These are phyloP conservation scores for Muscicapa adusta DNA, from an alignment of 2,113 vertebrate species.

Conservation along the genomic window DNA sequence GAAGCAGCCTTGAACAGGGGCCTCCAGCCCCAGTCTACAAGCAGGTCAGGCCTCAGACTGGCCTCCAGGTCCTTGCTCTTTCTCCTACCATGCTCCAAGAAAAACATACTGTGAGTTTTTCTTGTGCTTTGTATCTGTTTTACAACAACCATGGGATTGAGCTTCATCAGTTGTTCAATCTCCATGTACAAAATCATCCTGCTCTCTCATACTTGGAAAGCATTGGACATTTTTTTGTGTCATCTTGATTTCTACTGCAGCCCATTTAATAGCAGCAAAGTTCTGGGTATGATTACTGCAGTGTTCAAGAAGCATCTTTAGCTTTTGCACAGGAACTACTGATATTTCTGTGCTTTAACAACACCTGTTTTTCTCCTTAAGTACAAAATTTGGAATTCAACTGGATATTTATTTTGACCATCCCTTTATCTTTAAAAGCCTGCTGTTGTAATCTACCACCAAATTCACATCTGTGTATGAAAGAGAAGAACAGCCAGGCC, in stretches of 20 bases:
- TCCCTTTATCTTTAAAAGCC: background rate
- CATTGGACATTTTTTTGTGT: background rate
- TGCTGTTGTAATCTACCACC: background rate
- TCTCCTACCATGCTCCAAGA: background rate
- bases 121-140: background rate
- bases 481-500: rapidly evolving
- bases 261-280: background rate
- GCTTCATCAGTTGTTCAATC: background rate
- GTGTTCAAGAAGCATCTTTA: background rate
- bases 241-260: background rate
- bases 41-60: background rate
- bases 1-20: slow-evolving; percentile 16
- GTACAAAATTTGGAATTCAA: background rate
- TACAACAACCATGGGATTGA: background rate
- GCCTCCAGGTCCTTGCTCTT: slow-evolving; percentile 26
- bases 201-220: background rate
- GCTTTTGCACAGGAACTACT: background rate
- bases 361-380: background rate
- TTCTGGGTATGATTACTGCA: background rate
- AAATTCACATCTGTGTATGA: background rate
- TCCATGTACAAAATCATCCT: background rate
- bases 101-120: background rate
- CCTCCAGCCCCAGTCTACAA: background rate
- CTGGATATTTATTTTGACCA: background rate
- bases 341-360: background rate